Conservation (phyloP, 2,797 vertebrate genomes). For the Cetoscarus ocellatus region DNA sequence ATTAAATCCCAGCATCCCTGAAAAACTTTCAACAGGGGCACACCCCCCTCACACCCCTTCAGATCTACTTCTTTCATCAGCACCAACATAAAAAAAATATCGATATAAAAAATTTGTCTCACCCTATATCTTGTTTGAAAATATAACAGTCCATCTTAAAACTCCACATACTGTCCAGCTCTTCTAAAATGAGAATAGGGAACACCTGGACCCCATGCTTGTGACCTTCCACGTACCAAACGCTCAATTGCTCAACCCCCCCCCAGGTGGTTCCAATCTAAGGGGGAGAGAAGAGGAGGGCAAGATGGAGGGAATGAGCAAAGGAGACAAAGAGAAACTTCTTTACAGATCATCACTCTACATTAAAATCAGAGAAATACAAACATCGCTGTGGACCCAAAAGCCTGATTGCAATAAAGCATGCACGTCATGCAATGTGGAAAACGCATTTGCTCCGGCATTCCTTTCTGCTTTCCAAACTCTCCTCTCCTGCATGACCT, state of each 20-base stretch:
- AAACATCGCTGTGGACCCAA: slow-evolving; percentile 1
- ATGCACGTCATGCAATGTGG: slow-evolving; percentile 33
- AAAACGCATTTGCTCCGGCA: slow-evolving; percentile 54
- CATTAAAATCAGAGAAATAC: slow-evolving; percentile 1
- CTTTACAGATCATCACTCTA: not conserved
- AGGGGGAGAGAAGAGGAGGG: slow-evolving; percentile 20
- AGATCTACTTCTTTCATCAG: too few relatives aligned
- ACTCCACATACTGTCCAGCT: too few relatives aligned
- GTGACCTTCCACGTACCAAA: slow-evolving; percentile 40
- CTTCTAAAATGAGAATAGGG: not conserved
- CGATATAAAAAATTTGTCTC: too few relatives aligned
- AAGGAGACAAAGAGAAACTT: not conserved
- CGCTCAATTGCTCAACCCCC: slow-evolving; percentile 22
- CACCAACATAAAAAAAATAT: too few relatives aligned
- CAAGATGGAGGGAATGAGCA: slow-evolving; percentile 24
- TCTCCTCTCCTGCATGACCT: slow-evolving; percentile 51
- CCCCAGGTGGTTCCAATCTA: slow-evolving; percentile 70
- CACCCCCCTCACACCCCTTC: too few relatives aligned
- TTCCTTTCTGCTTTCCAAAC: slow-evolving; percentile 51
- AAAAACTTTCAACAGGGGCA: too few relatives aligned
- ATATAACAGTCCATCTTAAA: too few relatives aligned
- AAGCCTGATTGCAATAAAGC: slow-evolving; percentile 28
- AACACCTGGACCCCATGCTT: slow-evolving; percentile 59
- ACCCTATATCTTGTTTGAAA: too few relatives aligned
- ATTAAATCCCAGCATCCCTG: too few relatives aligned